A percentile compares a stretch with the other conserved stretches of the same genome.
Conservation (phyloP, 2,797 vertebrate genomes). For the Oryzias sinensis region DNA sequence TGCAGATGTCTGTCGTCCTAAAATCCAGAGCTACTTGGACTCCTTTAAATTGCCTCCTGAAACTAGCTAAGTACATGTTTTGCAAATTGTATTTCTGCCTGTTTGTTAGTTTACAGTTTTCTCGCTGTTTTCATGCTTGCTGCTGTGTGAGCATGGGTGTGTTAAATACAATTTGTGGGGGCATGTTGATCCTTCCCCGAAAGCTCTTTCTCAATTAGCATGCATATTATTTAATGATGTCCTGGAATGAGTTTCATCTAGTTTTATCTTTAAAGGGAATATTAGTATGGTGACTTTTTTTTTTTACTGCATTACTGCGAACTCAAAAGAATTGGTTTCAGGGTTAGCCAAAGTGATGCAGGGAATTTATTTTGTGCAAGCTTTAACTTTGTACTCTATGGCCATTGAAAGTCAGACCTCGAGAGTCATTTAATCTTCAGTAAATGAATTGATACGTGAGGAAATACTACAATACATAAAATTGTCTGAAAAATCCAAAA, state of each 20-base stretch:
- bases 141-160: conserved; percentile 51
- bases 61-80: conserved; percentile 50
- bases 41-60: conserved; percentile 30
- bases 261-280: conserved; percentile 58
- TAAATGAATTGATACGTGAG: neutral
- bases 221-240: conserved; percentile 75
- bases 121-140: conserved; percentile 16
- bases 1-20: conserved; percentile 26
- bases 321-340: conserved; percentile 32
- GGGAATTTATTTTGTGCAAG: conserved; percentile 11
- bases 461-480: too few relatives aligned
- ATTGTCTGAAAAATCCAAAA: too few relatives aligned
- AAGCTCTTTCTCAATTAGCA: conserved; percentile 67
- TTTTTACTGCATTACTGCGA: conserved; percentile 48
- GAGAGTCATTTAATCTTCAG: conserved; percentile 1
- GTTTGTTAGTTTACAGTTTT: conserved; percentile 17
- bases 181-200: conserved; percentile 66
- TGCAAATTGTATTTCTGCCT: conserved; percentile 31
- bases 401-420: conserved; percentile 15
- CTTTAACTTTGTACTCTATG: conserved; percentile 6
- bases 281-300: conserved; percentile 29
- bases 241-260: conserved; percentile 62
- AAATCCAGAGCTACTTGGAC: conserved; percentile 15
- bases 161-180: conserved; percentile 63
- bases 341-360: conserved; percentile 17